Conservation (phyloP, 2,113 vertebrate species). For the Mesitornis unicolor region DNA sequence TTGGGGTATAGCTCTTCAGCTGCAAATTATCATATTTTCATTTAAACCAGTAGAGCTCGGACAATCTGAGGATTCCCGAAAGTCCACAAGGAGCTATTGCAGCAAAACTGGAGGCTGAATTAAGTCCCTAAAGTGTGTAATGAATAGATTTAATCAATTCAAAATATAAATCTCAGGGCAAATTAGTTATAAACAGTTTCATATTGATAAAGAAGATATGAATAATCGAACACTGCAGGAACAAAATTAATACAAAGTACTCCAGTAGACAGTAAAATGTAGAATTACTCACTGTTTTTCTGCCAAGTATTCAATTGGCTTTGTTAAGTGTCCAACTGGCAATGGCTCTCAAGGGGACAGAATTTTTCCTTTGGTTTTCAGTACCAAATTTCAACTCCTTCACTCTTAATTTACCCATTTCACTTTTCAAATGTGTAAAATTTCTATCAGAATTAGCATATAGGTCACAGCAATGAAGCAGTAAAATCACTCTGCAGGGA, state of each 20-base stretch:
- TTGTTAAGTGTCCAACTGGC: background rate
- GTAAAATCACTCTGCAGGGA: background rate
- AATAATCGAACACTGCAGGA: background rate
- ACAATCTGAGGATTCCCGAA: background rate
- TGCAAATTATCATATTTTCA: background rate
- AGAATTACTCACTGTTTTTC: background rate
- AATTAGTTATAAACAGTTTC: background rate
- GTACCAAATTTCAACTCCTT: background rate
- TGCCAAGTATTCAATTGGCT: background rate
- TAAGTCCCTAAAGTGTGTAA: background rate
- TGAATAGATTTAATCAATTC: background rate
- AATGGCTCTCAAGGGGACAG: background rate
- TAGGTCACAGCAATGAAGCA: background rate
- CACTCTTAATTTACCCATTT: background rate
- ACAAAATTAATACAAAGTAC: background rate
- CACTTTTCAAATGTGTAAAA: background rate
- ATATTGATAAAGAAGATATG: background rate
- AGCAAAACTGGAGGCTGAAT: background rate
- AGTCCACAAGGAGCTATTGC: background rate
- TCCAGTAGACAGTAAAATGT: background rate
- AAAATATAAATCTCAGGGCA: background rate
- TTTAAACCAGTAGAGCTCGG: background rate
- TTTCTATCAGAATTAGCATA: background rate
- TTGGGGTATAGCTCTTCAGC: background rate
- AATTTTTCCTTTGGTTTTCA: background rate